These are phyloP conservation scores for Dromococcyx pavoninus DNA, from an alignment of 2,797 vertebrate genomes.

Conservation along the genomic window DNA sequence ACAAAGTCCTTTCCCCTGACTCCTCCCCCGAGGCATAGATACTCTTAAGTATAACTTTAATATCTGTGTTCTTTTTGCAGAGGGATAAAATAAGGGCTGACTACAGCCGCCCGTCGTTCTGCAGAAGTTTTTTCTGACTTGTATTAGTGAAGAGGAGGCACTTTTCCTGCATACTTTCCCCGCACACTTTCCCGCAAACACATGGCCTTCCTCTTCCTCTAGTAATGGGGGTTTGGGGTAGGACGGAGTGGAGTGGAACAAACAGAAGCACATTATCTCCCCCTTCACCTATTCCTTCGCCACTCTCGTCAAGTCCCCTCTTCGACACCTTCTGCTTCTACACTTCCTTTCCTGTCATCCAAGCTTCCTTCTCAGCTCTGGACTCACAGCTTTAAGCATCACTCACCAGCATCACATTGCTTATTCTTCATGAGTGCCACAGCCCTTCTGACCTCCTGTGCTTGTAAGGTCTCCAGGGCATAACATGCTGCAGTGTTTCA, in stretches of 20 bases:
- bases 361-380: background rate
- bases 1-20: too few species aligned
- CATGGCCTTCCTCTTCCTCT: background rate
- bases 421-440: background rate
- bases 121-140: background rate
- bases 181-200: background rate
- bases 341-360: background rate
- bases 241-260: background rate
- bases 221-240: background rate
- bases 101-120: background rate
- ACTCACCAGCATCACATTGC: background rate
- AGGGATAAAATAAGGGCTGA: background rate
- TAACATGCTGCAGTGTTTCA: fast-evolving
- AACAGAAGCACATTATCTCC: background rate
- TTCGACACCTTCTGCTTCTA: background rate
- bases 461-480: background rate
- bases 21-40: background rate
- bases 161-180: background rate
- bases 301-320: background rate
- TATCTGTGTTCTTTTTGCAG: background rate
- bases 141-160: background rate
- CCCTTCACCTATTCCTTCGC: background rate
- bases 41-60: background rate
- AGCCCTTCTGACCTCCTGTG: background rate
- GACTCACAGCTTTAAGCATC: background rate